These are phyloP conservation scores for Drosophila anomelani DNA, from an alignment of 2,888 invertebrate genomes.

Conservation along the genomic window DNA sequence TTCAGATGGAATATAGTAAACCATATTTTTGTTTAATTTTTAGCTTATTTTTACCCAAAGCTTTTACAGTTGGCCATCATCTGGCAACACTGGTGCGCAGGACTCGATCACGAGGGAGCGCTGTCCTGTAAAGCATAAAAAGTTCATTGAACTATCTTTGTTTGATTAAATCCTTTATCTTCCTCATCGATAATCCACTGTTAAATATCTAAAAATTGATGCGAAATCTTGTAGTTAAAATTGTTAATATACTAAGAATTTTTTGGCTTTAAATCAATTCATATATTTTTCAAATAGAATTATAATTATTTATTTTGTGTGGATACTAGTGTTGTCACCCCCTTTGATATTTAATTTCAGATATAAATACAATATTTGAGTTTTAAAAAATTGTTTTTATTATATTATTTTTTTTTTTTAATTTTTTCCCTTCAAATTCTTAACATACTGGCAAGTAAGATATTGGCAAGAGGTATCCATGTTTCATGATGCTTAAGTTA, in stretches of 20 bases:
- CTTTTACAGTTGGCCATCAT: not conserved
- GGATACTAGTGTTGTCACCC: not conserved
- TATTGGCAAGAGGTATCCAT: conserved; percentile 33
- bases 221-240: no score
- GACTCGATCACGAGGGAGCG: not conserved
- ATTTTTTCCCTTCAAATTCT: conserved; percentile 2
- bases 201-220: no score
- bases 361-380: not conserved
- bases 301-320: no score
- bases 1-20: not conserved
- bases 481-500: conserved; percentile 8
- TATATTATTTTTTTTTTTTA: not conserved
- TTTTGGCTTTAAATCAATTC: no score
- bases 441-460: conserved; percentile 31
- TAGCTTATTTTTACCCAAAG: not conserved
- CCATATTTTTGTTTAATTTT: not conserved
- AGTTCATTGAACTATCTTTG: not conserved
- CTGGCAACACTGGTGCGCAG: conserved; percentile 1
- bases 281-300: no score
- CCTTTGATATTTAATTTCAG: not conserved
- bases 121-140: not conserved
- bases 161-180: not conserved
- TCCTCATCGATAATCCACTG: not conserved
- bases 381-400: not conserved
- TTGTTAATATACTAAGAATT: no score